Conservation (phyloP, 2,113 vertebrate species). For the Bubo blakistoni region DNA sequence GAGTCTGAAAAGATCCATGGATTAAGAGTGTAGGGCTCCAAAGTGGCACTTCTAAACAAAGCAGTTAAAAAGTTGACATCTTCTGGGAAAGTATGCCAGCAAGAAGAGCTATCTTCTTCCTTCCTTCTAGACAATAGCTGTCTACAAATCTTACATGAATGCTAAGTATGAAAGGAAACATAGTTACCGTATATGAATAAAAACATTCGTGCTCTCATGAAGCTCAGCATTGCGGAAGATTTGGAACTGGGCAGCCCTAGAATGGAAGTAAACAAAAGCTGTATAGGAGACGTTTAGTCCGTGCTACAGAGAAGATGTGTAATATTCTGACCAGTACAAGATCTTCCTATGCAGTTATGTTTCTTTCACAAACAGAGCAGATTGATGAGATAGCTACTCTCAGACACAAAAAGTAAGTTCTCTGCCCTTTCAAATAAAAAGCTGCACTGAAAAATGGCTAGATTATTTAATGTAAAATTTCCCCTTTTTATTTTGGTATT, state of each 20-base stretch:
- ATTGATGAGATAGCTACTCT: background rate
- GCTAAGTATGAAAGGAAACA: background rate
- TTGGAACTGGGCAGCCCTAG: background rate
- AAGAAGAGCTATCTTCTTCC: background rate
- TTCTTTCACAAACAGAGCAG: background rate
- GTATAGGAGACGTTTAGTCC: background rate
- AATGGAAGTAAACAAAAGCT: background rate
- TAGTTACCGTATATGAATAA: background rate
- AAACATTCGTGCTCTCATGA: background rate
- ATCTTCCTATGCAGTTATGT: background rate
- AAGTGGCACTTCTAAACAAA: background rate
- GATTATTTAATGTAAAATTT: background rate
- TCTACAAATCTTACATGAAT: background rate
- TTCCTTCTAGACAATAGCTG: background rate
- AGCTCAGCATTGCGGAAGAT: background rate
- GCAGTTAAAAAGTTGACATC: background rate
- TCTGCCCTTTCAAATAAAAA: background rate
- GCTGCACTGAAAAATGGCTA: background rate
- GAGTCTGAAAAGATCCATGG: background rate
- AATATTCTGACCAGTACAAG: background rate
- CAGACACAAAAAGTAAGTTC: background rate
- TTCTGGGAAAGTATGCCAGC: background rate
- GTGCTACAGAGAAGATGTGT: background rate
- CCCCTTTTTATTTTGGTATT: background rate
- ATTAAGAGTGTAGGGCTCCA: background rate